Evolutionary conservation across 2,888 invertebrate genomes (phyloP).

Genomic region (Ferrisia virgata): DNA sequence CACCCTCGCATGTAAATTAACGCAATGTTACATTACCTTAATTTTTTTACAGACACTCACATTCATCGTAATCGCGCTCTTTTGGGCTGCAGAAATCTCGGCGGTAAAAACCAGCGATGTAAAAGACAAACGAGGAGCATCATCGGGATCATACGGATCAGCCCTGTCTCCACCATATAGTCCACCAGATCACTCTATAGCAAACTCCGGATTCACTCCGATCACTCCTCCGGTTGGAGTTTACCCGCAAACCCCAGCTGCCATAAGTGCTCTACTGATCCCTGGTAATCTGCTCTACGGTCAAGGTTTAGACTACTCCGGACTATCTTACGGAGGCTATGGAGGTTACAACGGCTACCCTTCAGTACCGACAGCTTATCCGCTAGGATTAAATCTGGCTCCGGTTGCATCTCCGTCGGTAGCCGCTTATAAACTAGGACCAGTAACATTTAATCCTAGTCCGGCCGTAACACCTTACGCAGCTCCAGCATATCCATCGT

Average conservation of each 20-base stretch:
- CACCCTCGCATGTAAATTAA: no score
- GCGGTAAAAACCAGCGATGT: not conserved
- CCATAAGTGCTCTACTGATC: not conserved
- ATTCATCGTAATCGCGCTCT: not conserved
- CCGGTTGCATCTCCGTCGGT: not conserved
- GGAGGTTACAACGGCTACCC: not conserved
- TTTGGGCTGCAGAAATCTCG: not conserved
- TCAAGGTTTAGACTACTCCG: slow-evolving; percentile 32
- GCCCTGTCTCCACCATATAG: not conserved
- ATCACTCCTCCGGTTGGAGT: not conserved
- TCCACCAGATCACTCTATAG: not conserved
- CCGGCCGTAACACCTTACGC: not conserved
- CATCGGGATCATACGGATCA: not conserved
- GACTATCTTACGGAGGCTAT: slow-evolving; percentile 1
- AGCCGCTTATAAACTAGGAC: not conserved
- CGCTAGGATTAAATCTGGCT: not conserved
- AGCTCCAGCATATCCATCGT: not conserved
- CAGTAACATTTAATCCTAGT: not conserved
- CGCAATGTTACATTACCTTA: not conserved
- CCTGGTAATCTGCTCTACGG: not conserved
- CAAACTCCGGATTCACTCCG: not conserved
- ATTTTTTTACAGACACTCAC: not conserved
- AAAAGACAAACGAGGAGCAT: not conserved
- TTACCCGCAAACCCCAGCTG: not conserved
- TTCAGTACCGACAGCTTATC: not conserved